Base-by-base conservation (phyloP, 30 jellyfish, hydroid and myxozoan species). In the Sanderia malayensis region DNA sequence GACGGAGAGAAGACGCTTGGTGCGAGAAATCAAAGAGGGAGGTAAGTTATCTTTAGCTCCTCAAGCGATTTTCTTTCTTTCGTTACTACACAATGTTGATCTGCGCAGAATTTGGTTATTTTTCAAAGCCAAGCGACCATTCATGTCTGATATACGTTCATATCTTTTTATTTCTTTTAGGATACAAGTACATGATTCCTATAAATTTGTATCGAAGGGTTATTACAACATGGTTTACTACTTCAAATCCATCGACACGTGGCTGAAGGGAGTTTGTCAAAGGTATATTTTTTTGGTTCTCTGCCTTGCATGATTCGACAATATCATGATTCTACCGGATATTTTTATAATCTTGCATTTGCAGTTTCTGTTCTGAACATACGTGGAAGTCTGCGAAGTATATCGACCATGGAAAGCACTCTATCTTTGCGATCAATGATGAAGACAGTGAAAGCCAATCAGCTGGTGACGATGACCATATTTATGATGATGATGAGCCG, bases 1-100 rank as follows among this genome's bases (percentile, higher is more conserved):
- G 97, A 89, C 19, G 97, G 95, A 0, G 95, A 81, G 47, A 89
- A 89, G 77, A 89, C 97, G 4, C 55, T 81, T 81, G 97, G 97
- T 10, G 95, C 97, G 13, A 75, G 97, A 65, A 81, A 87, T 81
- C 94, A 89, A 28, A 71, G 47, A 31, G 95, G 95, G 41, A 89
- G 93, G 97, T 81, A 71, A 25, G n/a, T n/a, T n/a, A n/a, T n/a
- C n/a, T n/a, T n/a, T n/a, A n/a, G n/a, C n/a, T n/a, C n/a, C n/a
- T n/a, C n/a, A n/a, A n/a, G n/a, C n/a, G n/a, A n/a, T n/a, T n/a
- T n/a, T n/a, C n/a, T n/a, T n/a, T n/a, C n/a, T n/a, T n/a, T n/a
- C n/a, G n/a, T n/a, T n/a, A n/a, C n/a, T n/a, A n/a, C n/a, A n/a
- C n/a, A n/a, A n/a, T n/a, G n/a, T n/a, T n/a, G n/a, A n/a, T n/a